Evolutionary conservation across 1,140 invertebrate genomes (phyloP).

Genomic region (Psix sp.): DNA sequence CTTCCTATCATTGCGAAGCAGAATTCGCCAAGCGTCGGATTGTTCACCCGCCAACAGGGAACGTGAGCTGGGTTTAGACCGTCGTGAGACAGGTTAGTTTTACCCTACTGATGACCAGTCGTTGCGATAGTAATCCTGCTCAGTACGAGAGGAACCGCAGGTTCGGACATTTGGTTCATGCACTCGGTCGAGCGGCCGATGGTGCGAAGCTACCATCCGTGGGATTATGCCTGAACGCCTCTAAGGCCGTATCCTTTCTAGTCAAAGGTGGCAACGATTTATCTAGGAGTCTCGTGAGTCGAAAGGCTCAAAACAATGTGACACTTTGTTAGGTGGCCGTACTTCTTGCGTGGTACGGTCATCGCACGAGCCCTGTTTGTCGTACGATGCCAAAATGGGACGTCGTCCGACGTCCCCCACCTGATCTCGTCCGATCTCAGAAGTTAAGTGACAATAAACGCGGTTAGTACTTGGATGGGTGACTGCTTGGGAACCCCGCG

Average conservation of each 20-base stretch:
- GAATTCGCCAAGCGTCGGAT: conserved; percentile 73
- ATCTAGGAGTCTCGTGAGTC: too few relatives aligned
- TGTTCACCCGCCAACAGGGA: conserved; percentile 62
- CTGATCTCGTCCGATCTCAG: too few relatives aligned
- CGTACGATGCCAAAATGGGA: too few relatives aligned
- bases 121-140: conserved; percentile 81
- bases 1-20: conserved; percentile 85
- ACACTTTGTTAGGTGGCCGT: too few relatives aligned
- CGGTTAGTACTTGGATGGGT: too few relatives aligned
- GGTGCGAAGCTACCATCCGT: conserved; percentile 87
- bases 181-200: conserved; percentile 68
- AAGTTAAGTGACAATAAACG: too few relatives aligned
- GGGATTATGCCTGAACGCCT: conserved; percentile 89
- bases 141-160: conserved; percentile 87
- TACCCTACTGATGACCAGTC: conserved; percentile 74
- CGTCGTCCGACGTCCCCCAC: too few relatives aligned
- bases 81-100: conserved; percentile 88
- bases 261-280: conserved; percentile 77
- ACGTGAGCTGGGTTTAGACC: conserved; percentile 85
- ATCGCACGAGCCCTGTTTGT: too few relatives aligned
- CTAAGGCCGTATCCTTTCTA: conserved; percentile 85
- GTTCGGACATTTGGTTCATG: conserved; percentile 79
- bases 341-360: too few relatives aligned
- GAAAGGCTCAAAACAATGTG: too few relatives aligned
- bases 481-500: too few relatives aligned